Base-by-base conservation (phyloP, 2,797 vertebrate genomes). In the Pseudopleuronectes americanus region DNA sequence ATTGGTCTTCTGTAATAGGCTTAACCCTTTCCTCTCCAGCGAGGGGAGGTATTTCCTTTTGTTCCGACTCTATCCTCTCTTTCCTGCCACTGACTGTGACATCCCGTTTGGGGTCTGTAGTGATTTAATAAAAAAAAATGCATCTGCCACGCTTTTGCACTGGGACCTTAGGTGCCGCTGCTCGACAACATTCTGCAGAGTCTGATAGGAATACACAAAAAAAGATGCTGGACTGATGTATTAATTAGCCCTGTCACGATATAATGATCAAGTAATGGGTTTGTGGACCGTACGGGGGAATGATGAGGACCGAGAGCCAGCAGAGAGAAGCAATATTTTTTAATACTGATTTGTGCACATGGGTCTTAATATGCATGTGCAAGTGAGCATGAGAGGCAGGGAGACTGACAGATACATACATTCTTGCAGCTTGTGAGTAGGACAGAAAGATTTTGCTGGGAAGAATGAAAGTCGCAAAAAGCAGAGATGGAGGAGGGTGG, bases 1-100 rank as follows among this genome's bases (percentile, higher is more conserved):
- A 98, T 99, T 98, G 96, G 96, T 95, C 94, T 95, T 92, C 93
- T 95, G 92, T 96, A 95, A 94, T 95, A 92, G 93, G 93, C 93
- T 97, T 96, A 94, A 96, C 95, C 87, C 90, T 85, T 92, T 87
- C 84, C 81, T 87, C 75, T 61, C 85, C 75, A 59, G 68, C 21
- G 17, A 78, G 68, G 77, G 84, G 84, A 90, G 86, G 85, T 87
- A 76, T 88, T 89, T 90, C 84, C 83, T 92, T 85, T 91, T 88
- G 83, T 87, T 90, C 71, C 71, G 52, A 77, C 53, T 68, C 72
- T 68, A 66, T 83, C 70, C 69, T 76, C 71, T 79, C 64, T 58
- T 79, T 68, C 62, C 83, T 59, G 47, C 57, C 73, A 68, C 73
- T 49, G 47, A 53, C 53, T 74, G 66, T 75, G 66, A 71, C 76